Evolutionary conservation across 2,113 vertebrate species (phyloP), one percentile per base, ranked within the genome.

Genomic region (Caloenas nicobarica): DNA sequence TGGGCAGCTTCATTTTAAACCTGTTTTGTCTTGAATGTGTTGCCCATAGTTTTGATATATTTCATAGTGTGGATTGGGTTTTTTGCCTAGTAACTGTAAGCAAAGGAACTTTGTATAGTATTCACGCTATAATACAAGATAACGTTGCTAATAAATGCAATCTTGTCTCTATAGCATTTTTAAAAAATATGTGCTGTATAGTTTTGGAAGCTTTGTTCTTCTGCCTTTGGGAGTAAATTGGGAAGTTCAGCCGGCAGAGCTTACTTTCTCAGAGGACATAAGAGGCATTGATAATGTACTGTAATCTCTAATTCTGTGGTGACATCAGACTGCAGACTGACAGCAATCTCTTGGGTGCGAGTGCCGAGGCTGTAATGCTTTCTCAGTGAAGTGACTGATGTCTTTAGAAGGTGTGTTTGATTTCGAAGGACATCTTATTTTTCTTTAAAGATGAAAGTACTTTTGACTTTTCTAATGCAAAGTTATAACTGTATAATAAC

Each of bases 341-440:
- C 89, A 93, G 82, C 89, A 88, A 33, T 94, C 97, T 97, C 96
- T 51, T 50, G 96, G 91, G 96, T 78, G 54, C 88, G 44, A 89
- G 86, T 95, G 86, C 94, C 91, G 89, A 76, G 92, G 77, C 56
- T 91, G 83, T 86, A 95, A 94, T 95, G 91, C 96, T 95, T 97
- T 91, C 91, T 90, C 85, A 93, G 81, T 91, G 61, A 94, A 95
- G 86, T 89, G 80, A 57, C 78, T 97, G 95, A 89, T 96, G 82
- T 81, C 88, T 96, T 97, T 86, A 84, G 95, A 92, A 97, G 89
- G 62, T 93, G 86, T 91, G 58, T 87, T 97, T 97, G 93, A 96
- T 98, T 97, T 97, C 74, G 93, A 97, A 97, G 90, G 93, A 88
- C 89, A 38, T 87, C 90, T 91, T 36, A 57, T 70, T 96, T 94